Evolutionary conservation across 2,113 vertebrate species (phyloP), one percentile per base, ranked within the genome.

Genomic region (Pelecanus crispus): DNA sequence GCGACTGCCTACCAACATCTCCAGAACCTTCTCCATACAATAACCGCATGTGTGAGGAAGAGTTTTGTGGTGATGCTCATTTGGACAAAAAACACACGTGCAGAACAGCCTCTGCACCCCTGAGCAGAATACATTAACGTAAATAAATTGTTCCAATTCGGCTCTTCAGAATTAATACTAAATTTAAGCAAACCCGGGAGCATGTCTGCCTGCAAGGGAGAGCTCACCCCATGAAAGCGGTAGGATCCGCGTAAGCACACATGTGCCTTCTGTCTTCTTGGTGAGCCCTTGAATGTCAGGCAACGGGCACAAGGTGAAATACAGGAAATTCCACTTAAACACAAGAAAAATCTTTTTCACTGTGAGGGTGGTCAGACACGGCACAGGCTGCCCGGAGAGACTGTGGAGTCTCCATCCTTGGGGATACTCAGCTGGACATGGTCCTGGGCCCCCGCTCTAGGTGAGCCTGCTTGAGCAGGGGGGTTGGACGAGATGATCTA

Each of bases 81-180:
- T 32, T 81, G 68, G 56, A 45, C 6, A 11, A 47, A 79, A 36
- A 13, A 29, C 1, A 3, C 34, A 2, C 3, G 17, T 36, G 65
- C 68, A 89, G 74, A 87, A 42, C 79, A 92, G 75, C 78, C 62
- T 52, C 78, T 88, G 88, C 75, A 34, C 49, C 62, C 82, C 92
- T 72, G 52, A 80, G 70, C 81, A 95, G 58, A 36, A 77, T 74
- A 36, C 8, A 42, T 31, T 72, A 92, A 49, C 78, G 66, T 31
- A 67, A 81, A 93, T 22, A 25, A 92, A 82, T 90, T 82, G 88
- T 84, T 96, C 95, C 65, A 40, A 88, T 94, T 93, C 95, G 91
- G 89, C 96, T 97, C 70, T 86, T 73, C 63, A 66, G 89, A 93
- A 55, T 88, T 90, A 94, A 83, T 42, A 44, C 65, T 72, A 28